These are phyloP conservation scores for Bombus ignitus DNA, from an alignment of 1,140 invertebrate genomes.

Conservation along the genomic window DNA sequence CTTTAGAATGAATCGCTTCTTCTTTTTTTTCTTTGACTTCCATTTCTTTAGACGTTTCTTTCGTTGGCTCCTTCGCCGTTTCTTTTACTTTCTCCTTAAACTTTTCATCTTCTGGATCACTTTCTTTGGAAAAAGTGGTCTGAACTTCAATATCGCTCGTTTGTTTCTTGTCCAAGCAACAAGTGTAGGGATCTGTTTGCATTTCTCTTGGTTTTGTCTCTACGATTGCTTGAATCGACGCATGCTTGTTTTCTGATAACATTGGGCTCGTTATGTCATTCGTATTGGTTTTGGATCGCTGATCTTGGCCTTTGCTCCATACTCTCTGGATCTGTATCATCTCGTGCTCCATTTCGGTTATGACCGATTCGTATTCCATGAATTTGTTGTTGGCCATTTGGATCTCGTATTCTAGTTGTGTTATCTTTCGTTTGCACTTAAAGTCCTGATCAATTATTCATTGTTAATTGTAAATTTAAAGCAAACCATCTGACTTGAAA, in stretches of 20 bases:
- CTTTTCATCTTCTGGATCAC: not conserved
- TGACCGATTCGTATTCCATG: conserved; percentile 67
- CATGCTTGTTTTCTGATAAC: conserved; percentile 17
- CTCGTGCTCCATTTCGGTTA: conserved; percentile 72
- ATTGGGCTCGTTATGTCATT: conserved; percentile 14
- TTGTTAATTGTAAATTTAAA: not conserved
- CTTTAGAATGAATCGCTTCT: not conserved
- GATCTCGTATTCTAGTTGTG: conserved; percentile 71
- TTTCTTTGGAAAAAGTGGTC: not conserved
- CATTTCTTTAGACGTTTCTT: not conserved
- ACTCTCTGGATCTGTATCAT: conserved; percentile 70
- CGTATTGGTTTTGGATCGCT: conserved; percentile 7
- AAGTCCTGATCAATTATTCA: conserved; percentile 65
- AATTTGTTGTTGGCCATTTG: conserved; percentile 64
- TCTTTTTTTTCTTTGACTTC: not conserved
- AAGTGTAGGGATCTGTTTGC: conserved; percentile 66
- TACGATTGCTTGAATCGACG: conserved; percentile 43
- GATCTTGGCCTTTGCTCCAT: conserved; percentile 63
- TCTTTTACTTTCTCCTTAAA: not conserved
- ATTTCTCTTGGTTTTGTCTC: conserved; percentile 49
- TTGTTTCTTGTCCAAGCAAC: conserved; percentile 49
- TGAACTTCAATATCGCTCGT: conserved; percentile 24
- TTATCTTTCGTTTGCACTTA: conserved; percentile 71
- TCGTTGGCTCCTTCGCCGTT: not conserved
- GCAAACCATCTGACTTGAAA: not conserved